phyloP scores from a whole-genome alignment of 2,888 invertebrate genomes.

The Hirtodrosophila cameraria region DNA sequence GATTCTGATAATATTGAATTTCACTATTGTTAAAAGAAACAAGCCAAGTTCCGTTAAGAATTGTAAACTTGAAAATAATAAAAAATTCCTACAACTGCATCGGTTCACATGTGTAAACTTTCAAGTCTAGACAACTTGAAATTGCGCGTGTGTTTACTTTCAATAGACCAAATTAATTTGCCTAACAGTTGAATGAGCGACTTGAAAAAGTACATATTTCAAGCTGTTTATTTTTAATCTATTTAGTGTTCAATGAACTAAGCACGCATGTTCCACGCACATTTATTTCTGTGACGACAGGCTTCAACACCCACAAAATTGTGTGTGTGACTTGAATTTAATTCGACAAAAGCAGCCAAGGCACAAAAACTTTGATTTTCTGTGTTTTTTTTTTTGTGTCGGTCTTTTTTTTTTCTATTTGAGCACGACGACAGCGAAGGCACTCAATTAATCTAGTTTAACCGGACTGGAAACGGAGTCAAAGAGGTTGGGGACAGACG shows the following conservation, averaged over 20 bases:
- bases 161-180: constrained; percentile 19
- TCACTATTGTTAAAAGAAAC: too few species aligned
- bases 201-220: constrained; percentile 33
- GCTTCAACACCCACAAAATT: constrained; percentile 48
- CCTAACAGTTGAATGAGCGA: constrained; percentile 42
- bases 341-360: constrained; percentile 35
- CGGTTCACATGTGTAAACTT: too few species aligned
- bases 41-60: too few species aligned
- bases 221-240: constrained; percentile 67
- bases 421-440: constrained; percentile 43
- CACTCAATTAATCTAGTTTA: constrained; percentile 80
- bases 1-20: too few species aligned
- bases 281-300: constrained; percentile 36
- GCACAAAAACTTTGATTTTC: constrained; percentile 35
- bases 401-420: constrained; percentile 37
- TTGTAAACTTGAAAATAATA: too few species aligned
- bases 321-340: constrained; percentile 68
- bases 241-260: constrained; percentile 73
- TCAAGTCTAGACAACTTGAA: constrained; percentile 45
- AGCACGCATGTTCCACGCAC: constrained; percentile 51
- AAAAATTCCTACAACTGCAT: too few species aligned
- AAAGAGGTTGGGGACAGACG: constrained; percentile 37
- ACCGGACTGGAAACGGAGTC: constrained; percentile 71
- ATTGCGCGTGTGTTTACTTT: constrained; percentile 4
- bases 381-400: constrained; percentile 3